Evolutionary conservation across 2,797 vertebrate genomes (phyloP), one percentile per base, ranked within the genome.

Genomic region (Morus bassanus): DNA sequence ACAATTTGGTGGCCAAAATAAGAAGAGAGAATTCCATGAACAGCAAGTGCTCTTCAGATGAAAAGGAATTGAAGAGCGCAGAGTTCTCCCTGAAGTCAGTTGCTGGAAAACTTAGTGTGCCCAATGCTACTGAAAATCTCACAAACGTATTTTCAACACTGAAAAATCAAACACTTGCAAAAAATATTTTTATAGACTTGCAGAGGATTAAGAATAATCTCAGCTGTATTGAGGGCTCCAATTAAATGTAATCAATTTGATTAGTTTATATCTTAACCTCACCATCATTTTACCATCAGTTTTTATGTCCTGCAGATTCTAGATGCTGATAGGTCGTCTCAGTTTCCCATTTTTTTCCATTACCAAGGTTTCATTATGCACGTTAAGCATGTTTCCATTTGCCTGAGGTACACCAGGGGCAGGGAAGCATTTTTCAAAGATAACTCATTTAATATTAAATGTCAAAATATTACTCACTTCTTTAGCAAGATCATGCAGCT

Each of bases 361-460:
- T 98, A 98, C 97, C 87, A 93, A 97, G 91, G 83, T 93, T 97
- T 96, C 94, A 96, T 98, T 97, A 97, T 96, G 93, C 96, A 97
- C 73, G 79, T 67, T 61, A 98, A 97, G 97, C 98, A 96, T 97
- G 98, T 98, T 98, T 95, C 97, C 96, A 97, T 97, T 98, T 97
- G 98, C 97, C 97, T 96, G 78, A 96, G 92, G 96, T 96, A 97
- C 95, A 97, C 79, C 89, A 98, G 95, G 97, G 96, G 97, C 95
- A 97, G 96, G 95, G 94, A 98, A 95, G 96, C 97, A 98, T 98
- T 98, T 98, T 98, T 98, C 91, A 96, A 94, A 97, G 97, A 96
- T 98, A 98, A 98, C 95, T 97, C 97, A 97, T 97, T 96, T 97
- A 97, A 97, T 97, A 97, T 98, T 98, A 98, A 98, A 98, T 96